Percentiles rank a stretch among this genome's conserved stretches.
phyloP scores from a whole-genome alignment of 2,797 vertebrate genomes.

The Rhabdomys pumilio region DNA sequence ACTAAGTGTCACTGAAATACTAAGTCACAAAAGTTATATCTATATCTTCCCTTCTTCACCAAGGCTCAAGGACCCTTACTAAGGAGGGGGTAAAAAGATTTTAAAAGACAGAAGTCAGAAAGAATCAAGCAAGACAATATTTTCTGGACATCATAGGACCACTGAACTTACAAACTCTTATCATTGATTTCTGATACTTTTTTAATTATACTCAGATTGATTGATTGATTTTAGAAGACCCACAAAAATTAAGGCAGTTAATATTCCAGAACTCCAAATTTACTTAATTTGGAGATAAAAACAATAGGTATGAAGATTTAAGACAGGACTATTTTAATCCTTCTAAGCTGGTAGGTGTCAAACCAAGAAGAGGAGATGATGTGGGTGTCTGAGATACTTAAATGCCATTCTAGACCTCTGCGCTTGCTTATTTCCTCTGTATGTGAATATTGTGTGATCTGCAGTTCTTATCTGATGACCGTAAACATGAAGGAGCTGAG shows the following conservation, averaged over 20 bases:
- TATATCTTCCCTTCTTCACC: background rate
- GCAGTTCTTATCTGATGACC: background rate
- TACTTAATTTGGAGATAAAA: slow-evolving; percentile 4
- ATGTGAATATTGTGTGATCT: background rate
- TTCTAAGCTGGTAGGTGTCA: background rate
- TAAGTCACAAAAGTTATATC: background rate
- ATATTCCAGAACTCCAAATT: background rate
- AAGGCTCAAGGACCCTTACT: background rate
- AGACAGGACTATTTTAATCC: background rate
- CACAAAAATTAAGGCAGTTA: background rate
- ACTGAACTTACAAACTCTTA: background rate
- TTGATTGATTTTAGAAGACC: background rate
- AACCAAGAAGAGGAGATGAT: background rate
- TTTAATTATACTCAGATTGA: too few relatives aligned
- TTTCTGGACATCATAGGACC: background rate
- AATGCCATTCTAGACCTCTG: rapidly evolving
- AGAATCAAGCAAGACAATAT: background rate
- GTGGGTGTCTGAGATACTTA: rapidly evolving
- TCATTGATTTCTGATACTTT: background rate
- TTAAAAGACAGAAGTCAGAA: background rate
- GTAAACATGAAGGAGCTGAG: background rate
- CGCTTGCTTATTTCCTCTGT: background rate
- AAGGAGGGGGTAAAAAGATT: background rate
- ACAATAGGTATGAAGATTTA: background rate
- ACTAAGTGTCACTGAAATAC: background rate